phyloP scores from a whole-genome alignment of 2,797 vertebrate genomes.

The Lithobates pipiens region DNA sequence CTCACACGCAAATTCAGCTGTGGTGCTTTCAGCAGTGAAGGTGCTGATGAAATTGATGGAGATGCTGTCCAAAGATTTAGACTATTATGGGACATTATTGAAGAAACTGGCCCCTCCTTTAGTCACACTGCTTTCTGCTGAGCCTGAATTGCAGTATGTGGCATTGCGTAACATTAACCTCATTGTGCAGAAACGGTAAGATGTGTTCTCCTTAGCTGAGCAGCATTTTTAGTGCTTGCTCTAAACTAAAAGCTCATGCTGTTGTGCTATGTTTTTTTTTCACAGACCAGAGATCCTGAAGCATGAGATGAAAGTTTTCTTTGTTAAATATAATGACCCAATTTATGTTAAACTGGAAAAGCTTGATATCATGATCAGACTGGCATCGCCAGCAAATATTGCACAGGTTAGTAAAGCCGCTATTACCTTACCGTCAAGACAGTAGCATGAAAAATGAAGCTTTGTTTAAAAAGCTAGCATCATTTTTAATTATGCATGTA shows the following conservation, averaged over 20 bases:
- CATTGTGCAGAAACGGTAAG: slow-evolving; percentile 95
- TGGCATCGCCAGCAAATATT: slow-evolving; percentile 98
- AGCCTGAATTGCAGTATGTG: slow-evolving; percentile 96
- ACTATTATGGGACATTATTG: slow-evolving; percentile 93
- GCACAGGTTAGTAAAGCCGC: slow-evolving; percentile 84
- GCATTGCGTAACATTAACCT: slow-evolving; percentile 98
- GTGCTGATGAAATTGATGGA: slow-evolving; percentile 99
- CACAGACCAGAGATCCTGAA: slow-evolving; percentile 94
- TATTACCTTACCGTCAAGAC: neutral
- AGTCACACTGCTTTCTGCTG: slow-evolving; percentile 93
- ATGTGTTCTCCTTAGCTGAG: no score
- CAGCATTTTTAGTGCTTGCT: neutral
- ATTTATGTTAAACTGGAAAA: slow-evolving; percentile 98
- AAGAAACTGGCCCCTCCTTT: slow-evolving; percentile 96
- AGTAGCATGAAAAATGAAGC: neutral
- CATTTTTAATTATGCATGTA: no score
- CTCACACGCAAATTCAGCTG: slow-evolving; percentile 96
- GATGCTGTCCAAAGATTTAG: slow-evolving; percentile 95
- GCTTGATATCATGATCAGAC: slow-evolving; percentile 97
- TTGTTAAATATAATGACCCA: slow-evolving; percentile 98
- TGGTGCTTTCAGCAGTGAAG: slow-evolving; percentile 95
- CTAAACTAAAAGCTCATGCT: no score
- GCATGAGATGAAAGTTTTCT: slow-evolving; percentile 99
- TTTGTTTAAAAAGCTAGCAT: no score
- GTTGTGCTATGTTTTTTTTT: neutral